Conservation (phyloP, 2,113 vertebrate genomes). For the Muscicapa adusta region DNA sequence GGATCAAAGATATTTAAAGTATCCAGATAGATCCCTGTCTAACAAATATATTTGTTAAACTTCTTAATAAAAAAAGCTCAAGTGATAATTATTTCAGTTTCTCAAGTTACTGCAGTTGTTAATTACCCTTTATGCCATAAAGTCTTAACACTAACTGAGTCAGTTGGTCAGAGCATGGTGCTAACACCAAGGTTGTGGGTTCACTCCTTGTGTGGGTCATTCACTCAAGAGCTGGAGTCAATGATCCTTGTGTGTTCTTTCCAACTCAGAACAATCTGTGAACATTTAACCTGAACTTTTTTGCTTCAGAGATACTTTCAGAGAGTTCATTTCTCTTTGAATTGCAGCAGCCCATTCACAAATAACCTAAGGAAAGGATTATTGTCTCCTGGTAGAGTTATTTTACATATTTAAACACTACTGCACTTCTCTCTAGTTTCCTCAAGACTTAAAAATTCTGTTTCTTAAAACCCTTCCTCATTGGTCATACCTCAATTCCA, state of each 20-base stretch:
- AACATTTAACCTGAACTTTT: not conserved
- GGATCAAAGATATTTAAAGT: not conserved
- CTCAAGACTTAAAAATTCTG: not conserved
- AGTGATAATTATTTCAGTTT: not conserved
- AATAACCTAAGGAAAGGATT: not conserved
- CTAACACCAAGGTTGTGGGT: not conserved
- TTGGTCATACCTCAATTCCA: not conserved
- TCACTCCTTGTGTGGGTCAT: not conserved
- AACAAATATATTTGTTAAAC: not conserved
- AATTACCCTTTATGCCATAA: not conserved
- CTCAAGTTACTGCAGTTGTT: not conserved
- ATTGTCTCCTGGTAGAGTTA: not conserved
- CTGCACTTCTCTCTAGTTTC: not conserved
- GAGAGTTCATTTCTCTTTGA: not conserved
- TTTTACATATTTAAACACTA: not conserved
- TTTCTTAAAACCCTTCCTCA: not conserved
- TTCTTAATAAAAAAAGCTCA: not conserved
- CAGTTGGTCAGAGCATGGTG: not conserved
- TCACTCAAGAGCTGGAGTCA: not conserved
- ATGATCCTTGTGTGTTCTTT: not conserved
- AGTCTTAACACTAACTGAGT: not conserved
- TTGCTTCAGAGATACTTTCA: not conserved
- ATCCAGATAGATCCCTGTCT: not conserved
- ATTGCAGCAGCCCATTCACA: not conserved
- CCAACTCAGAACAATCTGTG: not conserved